Evolutionary conservation across 64 coral and sea anemone genomes (phyloP).

Genomic region (Anthopleura sola): DNA sequence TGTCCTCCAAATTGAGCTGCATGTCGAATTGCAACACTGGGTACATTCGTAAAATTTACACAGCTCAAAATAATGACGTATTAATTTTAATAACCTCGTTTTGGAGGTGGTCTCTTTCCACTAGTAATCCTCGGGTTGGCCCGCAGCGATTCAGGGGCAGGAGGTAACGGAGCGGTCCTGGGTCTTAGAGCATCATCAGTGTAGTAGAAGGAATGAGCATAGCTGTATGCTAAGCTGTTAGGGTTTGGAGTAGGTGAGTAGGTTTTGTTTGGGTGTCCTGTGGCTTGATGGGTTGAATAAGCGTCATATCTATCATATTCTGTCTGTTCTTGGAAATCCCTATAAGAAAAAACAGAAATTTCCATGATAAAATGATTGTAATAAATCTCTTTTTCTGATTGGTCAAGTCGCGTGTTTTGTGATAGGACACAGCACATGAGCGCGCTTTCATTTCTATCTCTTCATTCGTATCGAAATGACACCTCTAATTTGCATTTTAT

Average conservation of each 20-base stretch:
- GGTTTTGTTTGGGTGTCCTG: neutral
- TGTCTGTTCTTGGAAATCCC: slow-evolving; percentile 12
- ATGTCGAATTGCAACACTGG: no score
- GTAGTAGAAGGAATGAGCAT: neutral
- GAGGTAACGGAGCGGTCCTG: slow-evolving; percentile 77
- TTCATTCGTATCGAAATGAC: no score
- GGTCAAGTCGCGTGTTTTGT: no score
- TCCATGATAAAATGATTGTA: no score
- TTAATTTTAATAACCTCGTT: slow-evolving; percentile 49
- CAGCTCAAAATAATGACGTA: no score
- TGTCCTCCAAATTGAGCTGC: no score
- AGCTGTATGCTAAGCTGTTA: neutral
- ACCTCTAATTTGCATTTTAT: no score
- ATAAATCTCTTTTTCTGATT: no score
- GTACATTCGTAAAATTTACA: no score
- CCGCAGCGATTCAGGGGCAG: slow-evolving; percentile 71
- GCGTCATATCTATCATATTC: neutral
- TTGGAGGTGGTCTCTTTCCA: slow-evolving; percentile 59
- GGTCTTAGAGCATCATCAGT: slow-evolving; percentile 37
- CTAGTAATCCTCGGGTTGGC: slow-evolving; percentile 91
- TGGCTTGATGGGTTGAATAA: neutral
- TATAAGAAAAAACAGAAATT: neutral
- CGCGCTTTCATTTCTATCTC: no score
- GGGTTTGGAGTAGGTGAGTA: slow-evolving; percentile 18
- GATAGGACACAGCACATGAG: no score